Percentiles rank a stretch among this genome's conserved stretches.
Conservation (phyloP, 1,140 invertebrate species). For the Polypedilum pembai region DNA sequence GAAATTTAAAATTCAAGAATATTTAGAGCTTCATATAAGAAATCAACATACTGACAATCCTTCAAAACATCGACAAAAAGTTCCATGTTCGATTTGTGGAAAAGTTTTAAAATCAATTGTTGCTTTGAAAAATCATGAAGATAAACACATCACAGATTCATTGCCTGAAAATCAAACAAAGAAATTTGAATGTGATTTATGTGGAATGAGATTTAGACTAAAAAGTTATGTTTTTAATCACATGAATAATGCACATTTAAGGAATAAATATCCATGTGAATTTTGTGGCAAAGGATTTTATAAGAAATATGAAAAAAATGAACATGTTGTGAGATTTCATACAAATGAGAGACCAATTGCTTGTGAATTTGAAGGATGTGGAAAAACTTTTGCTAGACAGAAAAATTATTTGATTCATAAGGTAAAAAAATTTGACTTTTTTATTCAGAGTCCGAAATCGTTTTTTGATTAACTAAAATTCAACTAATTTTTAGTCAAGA, state of each 20-base stretch:
- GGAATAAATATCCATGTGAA: constrained; percentile 1
- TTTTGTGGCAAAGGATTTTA: neutral
- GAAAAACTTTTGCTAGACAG: neutral
- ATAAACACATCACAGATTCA: neutral
- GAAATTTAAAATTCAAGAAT: neutral
- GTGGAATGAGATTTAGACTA: neutral
- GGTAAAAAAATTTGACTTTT: neutral
- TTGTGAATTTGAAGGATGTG: constrained; percentile 11
- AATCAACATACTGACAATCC: constrained; percentile 3
- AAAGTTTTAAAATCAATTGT: neutral
- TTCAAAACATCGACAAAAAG: neutral
- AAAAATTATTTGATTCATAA: constrained; percentile 7
- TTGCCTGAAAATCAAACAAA: neutral
- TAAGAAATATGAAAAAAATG: neutral
- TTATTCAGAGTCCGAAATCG: no score
- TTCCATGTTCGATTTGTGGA: neutral
- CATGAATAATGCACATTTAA: neutral
- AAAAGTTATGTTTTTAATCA: constrained; percentile 14
- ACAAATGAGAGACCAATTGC: neutral
- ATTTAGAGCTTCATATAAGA: neutral
- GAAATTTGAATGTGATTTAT: neutral
- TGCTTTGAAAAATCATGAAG: neutral
- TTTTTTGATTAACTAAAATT: no score
- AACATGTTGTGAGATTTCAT: neutral
- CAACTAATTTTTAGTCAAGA: no score